A percentile compares a stretch with the other conserved stretches of the same genome.
Conservation (phyloP, 2,888 invertebrate species). For the Erynnis tages region DNA sequence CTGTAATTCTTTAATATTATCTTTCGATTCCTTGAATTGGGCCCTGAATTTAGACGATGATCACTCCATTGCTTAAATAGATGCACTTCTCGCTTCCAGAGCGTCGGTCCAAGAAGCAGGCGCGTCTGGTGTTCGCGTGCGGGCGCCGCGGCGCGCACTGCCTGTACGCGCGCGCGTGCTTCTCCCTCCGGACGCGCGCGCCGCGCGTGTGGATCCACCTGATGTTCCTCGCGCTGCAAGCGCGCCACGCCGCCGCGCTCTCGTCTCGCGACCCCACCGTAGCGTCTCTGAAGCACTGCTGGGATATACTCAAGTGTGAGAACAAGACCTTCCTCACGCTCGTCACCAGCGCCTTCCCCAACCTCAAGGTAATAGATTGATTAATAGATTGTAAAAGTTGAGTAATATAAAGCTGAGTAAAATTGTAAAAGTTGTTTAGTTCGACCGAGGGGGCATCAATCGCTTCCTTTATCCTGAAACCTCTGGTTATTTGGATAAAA, state of each 20-base stretch:
- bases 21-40: no score
- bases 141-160: conserved; percentile 92
- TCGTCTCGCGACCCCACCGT: conserved; percentile 91
- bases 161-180: conserved; percentile 90
- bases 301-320: conserved; percentile 96
- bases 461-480: no score
- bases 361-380: conserved; percentile 87
- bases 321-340: conserved; percentile 93
- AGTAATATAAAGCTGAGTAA: no score
- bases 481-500: no score
- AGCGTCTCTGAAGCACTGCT: conserved; percentile 93
- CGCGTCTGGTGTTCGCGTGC: conserved; percentile 94
- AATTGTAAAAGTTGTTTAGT: no score
- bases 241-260: conserved; percentile 88
- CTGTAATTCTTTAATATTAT: no score
- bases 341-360: conserved; percentile 97
- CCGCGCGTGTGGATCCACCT: conserved; percentile 97
- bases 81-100: no score
- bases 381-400: no score
- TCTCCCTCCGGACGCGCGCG: conserved; percentile 89
- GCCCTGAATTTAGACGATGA: no score
- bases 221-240: conserved; percentile 97
- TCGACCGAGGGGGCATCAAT: no score
- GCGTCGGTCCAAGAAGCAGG: conserved; percentile 91
- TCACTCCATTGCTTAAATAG: no score